Evolutionary conservation across 2,797 vertebrate species (phyloP).

Genomic region (Geotrypetes seraphini): DNA sequence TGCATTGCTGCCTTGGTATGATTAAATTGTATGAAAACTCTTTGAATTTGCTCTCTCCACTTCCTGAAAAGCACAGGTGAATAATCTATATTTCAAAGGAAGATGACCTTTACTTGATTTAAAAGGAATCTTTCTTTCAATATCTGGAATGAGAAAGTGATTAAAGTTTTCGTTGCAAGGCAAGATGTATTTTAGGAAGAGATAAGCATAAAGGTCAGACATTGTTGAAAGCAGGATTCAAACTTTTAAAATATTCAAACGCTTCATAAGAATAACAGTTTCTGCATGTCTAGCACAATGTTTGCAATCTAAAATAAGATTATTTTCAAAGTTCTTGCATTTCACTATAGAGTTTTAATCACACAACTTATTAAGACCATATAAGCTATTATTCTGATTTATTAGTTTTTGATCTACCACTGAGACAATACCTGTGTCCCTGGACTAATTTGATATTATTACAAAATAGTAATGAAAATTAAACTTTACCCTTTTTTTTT

Average conservation of each 20-base stretch:
- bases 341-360: constrained; percentile 12
- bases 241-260: constrained; percentile 51
- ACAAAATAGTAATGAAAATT: background rate
- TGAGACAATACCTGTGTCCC: background rate
- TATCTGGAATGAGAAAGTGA: constrained; percentile 58
- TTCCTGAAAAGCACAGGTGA: constrained; percentile 33
- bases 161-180: constrained; percentile 55
- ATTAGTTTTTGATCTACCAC: constrained; percentile 1
- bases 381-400: background rate
- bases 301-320: constrained; percentile 32
- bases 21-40: constrained; percentile 2
- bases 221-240: constrained; percentile 47
- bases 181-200: constrained; percentile 50
- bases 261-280: constrained; percentile 32
- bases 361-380: constrained; percentile 1
- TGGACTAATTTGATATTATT: background rate
- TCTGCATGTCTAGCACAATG: constrained; percentile 30
- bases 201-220: constrained; percentile 60
- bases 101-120: constrained; percentile 59
- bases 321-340: constrained; percentile 27
- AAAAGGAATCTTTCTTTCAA: constrained; percentile 56
- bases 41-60: constrained; percentile 22
- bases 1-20: constrained; percentile 38
- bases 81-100: constrained; percentile 57
- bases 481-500: too few relatives aligned